Evolutionary conservation across 2,113 vertebrate species (phyloP), one percentile per base, ranked within the genome.

Genomic region (Paramormyrops kingsleyae): DNA sequence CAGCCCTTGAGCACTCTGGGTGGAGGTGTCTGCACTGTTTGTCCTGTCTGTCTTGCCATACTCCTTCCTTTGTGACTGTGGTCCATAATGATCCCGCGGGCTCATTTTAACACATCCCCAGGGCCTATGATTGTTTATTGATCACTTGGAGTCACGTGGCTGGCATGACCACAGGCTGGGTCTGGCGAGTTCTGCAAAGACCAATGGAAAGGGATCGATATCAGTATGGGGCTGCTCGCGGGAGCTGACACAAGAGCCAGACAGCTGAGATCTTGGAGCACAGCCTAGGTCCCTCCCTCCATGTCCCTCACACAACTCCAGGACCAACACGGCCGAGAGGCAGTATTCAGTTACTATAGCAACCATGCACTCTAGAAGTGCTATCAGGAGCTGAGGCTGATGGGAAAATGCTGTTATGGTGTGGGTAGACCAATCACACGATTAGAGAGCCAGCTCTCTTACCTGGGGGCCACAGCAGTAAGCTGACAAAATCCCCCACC

Each of bases 171-270:
- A 56, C 19, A 56, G 53, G 19, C 19, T 56, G 53, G 19, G 19
- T 2, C 53, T 46, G 19, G 83, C 3, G 44, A 49, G 35, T 80
- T 39, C 74, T 42, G 70, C 31, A 19, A 2, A 80, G 62, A 90
- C 91, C 87, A 91, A 91, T 89, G 88, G 90, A 83, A 52, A 86
- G 80, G 46, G 46, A 89, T 91, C 83, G 49, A 90, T 90, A 87
- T 62, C 86, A 9, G 47, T 87, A 90, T 62, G 83, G 88, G 62
- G 74, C 84, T 66, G 87, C 74, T 84, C 44, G n/a, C 44, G n/a
- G 47, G n/a, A 35, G 66, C 83, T 66, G 59, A 88, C 62, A 59
- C 19, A 39, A 80, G 39, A 88, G 42, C 66, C 90, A 70, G 77
- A 88, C 83, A 46, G 27, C 62, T 24, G 21, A 24, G 21, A 1